Evolutionary conservation across 2,797 vertebrate species (phyloP).

Genomic region (Anisognathus igniventris): DNA sequence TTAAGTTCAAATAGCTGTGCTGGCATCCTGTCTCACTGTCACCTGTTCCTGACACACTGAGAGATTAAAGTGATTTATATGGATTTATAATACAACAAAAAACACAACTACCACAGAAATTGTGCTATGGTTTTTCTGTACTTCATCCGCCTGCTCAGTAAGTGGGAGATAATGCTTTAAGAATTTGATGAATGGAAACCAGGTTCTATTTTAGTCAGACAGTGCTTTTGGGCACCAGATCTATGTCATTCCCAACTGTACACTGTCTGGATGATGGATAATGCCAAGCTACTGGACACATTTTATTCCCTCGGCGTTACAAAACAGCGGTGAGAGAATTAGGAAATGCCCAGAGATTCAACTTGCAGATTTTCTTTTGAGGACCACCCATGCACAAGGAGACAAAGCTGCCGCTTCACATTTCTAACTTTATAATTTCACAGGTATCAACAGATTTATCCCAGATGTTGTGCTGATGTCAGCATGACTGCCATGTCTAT

Average conservation of each 20-base stretch:
- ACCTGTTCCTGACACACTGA: background rate
- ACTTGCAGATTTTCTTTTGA: background rate
- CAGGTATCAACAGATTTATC: background rate
- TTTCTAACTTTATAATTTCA: background rate
- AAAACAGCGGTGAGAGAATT: background rate
- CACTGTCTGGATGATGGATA: background rate
- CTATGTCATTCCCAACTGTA: background rate
- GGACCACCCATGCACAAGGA: background rate
- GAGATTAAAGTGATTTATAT: slow-evolving; percentile 8
- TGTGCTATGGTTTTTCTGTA: background rate
- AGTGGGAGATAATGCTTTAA: background rate
- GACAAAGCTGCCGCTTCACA: background rate
- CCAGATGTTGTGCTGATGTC: background rate
- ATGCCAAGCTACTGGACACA: background rate
- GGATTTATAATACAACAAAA: background rate
- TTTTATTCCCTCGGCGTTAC: background rate
- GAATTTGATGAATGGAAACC: slow-evolving; percentile 35
- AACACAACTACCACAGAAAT: background rate
- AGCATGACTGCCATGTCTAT: background rate
- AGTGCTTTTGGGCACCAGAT: background rate
- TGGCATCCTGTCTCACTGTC: background rate
- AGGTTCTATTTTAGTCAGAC: background rate
- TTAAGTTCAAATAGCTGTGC: background rate
- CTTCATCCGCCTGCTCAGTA: background rate
- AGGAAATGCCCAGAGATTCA: background rate